Conservation (phyloP, 2,113 vertebrate genomes). For the Poecile atricapillus region DNA sequence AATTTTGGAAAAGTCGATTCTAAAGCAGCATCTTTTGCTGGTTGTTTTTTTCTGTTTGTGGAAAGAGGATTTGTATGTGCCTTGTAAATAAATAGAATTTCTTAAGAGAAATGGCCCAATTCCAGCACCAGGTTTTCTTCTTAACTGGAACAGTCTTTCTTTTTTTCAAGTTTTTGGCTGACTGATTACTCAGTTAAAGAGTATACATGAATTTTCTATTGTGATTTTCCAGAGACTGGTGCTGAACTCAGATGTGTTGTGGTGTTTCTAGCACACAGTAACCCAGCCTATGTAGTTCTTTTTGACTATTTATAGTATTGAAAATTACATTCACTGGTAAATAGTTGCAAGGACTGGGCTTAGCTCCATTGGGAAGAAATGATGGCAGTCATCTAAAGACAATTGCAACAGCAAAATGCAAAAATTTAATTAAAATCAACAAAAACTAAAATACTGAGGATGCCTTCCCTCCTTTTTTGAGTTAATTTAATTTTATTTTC, state of each 20-base stretch:
- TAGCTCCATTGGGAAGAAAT: neutral
- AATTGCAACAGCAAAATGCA: neutral
- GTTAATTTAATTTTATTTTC: neutral
- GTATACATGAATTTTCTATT: neutral
- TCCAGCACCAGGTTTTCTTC: neutral
- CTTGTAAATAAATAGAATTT: constrained; percentile 29
- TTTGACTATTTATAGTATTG: neutral
- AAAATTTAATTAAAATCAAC: neutral
- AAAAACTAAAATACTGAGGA: neutral
- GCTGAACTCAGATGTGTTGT: neutral
- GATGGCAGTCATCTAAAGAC: neutral
- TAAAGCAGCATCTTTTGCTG: neutral
- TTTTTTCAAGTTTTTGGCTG: neutral
- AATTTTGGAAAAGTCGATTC: neutral
- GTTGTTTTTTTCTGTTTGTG: constrained; percentile 18
- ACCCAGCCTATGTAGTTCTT: neutral
- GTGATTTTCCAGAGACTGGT: neutral
- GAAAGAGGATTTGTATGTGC: constrained; percentile 21
- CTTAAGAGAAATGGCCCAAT: neutral
- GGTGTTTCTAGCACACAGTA: neutral
- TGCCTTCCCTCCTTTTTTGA: neutral
- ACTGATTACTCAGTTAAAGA: neutral
- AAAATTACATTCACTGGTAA: neutral
- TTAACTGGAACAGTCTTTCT: neutral
- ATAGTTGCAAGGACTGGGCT: neutral